Evolutionary conservation across 1,140 invertebrate genomes (phyloP).

Genomic region (Brachionus koreanus): DNA sequence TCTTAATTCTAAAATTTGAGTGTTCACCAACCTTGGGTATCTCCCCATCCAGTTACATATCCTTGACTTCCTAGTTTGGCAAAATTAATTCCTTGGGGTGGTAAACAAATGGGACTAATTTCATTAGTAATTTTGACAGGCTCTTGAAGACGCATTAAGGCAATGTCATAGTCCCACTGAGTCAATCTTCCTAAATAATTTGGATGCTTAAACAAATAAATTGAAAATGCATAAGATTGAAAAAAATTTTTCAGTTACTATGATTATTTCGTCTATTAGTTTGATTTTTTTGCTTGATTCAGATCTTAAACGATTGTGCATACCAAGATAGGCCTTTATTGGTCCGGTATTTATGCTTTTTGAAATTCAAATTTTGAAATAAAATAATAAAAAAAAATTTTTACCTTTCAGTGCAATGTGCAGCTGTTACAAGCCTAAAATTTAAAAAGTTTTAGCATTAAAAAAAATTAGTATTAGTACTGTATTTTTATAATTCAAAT

Average conservation of each 20-base stretch:
- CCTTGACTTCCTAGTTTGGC: conserved; percentile 33
- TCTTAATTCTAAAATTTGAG: too few species aligned
- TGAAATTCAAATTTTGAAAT: not conserved
- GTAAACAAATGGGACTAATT: conserved; percentile 47
- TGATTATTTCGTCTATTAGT: not conserved
- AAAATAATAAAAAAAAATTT: not conserved
- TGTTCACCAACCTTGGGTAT: conserved; percentile 31
- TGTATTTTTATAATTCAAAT: too few species aligned
- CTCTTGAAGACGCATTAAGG: conserved; percentile 46
- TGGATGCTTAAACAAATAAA: conserved; percentile 7
- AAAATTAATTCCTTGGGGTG: conserved; percentile 9
- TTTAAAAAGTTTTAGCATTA: not conserved
- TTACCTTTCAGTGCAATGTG: conserved; percentile 44
- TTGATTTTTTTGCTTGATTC: conserved; percentile 24
- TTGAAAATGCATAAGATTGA: not conserved
- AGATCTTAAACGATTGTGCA: conserved; percentile 37
- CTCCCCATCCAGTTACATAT: conserved; percentile 45
- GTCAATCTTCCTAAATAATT: conserved; percentile 44
- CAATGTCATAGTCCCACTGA: conserved; percentile 63
- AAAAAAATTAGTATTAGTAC: not conserved
- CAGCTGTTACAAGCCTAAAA: conserved; percentile 22
- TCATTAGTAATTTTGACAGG: conserved; percentile 44
- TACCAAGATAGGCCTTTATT: conserved; percentile 30
- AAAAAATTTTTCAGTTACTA: not conserved
- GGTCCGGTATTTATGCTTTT: conserved; percentile 26